These are phyloP conservation scores for Corynorhinus townsendii DNA, from an alignment of 2,113 vertebrate genomes.

Conservation along the genomic window DNA sequence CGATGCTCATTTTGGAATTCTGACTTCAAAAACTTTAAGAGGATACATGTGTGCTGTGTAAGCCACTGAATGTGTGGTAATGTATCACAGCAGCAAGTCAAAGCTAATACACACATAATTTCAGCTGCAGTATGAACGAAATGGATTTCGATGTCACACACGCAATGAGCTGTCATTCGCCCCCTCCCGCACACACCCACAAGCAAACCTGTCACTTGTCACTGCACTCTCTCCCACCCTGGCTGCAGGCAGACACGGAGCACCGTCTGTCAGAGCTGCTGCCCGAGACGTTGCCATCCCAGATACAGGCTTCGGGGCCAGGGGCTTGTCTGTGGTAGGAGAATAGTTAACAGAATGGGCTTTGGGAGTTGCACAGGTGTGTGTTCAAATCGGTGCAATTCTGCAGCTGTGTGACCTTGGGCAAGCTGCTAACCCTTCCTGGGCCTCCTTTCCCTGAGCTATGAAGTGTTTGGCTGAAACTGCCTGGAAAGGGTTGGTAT, in stretches of 20 bases:
- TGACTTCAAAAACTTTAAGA: neutral
- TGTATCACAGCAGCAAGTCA: neutral
- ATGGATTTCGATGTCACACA: neutral
- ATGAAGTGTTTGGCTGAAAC: neutral
- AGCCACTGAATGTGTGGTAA: neutral
- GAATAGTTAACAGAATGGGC: neutral
- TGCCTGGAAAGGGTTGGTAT: neutral
- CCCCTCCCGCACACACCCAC: neutral
- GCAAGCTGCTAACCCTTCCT: neutral
- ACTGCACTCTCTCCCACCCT: neutral
- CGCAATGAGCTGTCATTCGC: rapidly evolving
- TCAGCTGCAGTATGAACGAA: neutral
- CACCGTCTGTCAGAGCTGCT: neutral
- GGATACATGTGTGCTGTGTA: neutral
- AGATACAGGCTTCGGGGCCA: neutral
- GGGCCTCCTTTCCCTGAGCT: neutral
- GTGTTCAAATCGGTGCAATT: neutral
- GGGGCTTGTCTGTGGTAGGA: neutral
- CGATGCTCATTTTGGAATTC: neutral
- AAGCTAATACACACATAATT: neutral
- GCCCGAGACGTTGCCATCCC: neutral
- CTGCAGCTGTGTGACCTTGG: neutral
- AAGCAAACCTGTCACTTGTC: neutral
- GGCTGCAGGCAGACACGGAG: neutral
- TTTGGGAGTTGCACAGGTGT: neutral